Evolutionary conservation across 1,140 invertebrate species (phyloP).

Genomic region (Aphelenchoides avenae): DNA sequence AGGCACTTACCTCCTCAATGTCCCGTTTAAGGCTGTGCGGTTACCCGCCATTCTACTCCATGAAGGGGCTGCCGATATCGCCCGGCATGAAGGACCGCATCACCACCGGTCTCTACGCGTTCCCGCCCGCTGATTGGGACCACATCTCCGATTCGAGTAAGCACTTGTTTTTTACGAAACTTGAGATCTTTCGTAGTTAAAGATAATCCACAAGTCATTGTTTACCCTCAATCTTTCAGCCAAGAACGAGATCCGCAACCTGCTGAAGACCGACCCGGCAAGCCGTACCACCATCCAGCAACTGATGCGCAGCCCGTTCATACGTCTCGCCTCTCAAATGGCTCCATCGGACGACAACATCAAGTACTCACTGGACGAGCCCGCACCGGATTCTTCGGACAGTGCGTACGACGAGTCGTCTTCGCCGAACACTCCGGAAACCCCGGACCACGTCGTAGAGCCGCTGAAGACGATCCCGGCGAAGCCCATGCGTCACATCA

Average conservation of each 20-base stretch:
- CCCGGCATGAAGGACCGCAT: slow-evolving; percentile 97
- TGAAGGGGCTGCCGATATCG: slow-evolving; percentile 88
- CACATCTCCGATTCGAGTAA: slow-evolving; percentile 78
- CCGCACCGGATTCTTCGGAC: not conserved
- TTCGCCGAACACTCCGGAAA: slow-evolving; percentile 18
- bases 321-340: slow-evolving; percentile 18
- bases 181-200: not conserved
- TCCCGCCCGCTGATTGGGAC: slow-evolving; percentile 89
- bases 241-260: slow-evolving; percentile 84
- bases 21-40: slow-evolving; percentile 74
- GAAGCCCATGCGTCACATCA: not conserved
- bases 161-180: slow-evolving; percentile 8
- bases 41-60: slow-evolving; percentile 94
- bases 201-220: not conserved
- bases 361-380: not conserved
- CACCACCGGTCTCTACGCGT: slow-evolving; percentile 85
- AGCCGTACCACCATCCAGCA: slow-evolving; percentile 80
- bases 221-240: slow-evolving; percentile 62
- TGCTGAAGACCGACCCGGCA: slow-evolving; percentile 84
- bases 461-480: slow-evolving; percentile 2
- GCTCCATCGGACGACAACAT: slow-evolving; percentile 4
- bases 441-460: slow-evolving; percentile 6
- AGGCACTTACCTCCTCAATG: slow-evolving; percentile 15
- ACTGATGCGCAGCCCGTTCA: slow-evolving; percentile 67
- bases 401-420: too few species aligned